Evolutionary conservation across 2,888 invertebrate genomes (phyloP), one percentile per base, ranked within the genome.

Genomic region (Lamellibrachia satsuma): DNA sequence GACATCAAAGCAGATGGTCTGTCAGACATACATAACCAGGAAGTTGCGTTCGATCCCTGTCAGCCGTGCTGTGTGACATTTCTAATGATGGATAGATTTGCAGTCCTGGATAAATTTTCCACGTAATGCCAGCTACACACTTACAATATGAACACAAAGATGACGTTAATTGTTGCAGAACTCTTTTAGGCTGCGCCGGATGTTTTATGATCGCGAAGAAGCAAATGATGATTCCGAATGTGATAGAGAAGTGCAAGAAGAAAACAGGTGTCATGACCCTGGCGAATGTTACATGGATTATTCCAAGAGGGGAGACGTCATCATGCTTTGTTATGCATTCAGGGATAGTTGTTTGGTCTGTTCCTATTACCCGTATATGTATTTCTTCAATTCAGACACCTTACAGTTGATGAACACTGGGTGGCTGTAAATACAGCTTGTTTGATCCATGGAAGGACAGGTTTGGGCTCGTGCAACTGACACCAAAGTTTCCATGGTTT

Each of bases 351-450:
- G 75, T 15, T 75, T 75, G 75, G n/a, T n/a, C 75, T 6, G 4
- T 22, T n/a, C 3, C 22, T 22, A 75, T n/a, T 75, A 22, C 75
- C n/a, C 75, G 0, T 75, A 75, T 75, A 15, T 75, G 75, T 75
- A 75, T 75, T 75, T 75, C 75, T 75, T 75, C 75, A 75, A 75
- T 22, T 75, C 75, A n/a, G 75, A 75, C 75, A 75, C 75, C 22
- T 75, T 75, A n/a, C 22, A 75, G 15, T 22, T 75, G 75, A 75
- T 75, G 75, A 22, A 22, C 75, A 22, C 22, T 22, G 75, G 39
- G 39, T 39, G 0, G 39, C 39, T 75, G 75, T 22, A 75, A 15
- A 75, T 75, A n/a, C 22, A n/a, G 75, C 22, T 2, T 75, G 22
- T 75, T 75, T 22, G 75, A 75, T 75, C 6, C 75, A 15, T 22